Evolutionary conservation across 2,113 vertebrate genomes (phyloP).

Genomic region (Gymnocephalus cernua): DNA sequence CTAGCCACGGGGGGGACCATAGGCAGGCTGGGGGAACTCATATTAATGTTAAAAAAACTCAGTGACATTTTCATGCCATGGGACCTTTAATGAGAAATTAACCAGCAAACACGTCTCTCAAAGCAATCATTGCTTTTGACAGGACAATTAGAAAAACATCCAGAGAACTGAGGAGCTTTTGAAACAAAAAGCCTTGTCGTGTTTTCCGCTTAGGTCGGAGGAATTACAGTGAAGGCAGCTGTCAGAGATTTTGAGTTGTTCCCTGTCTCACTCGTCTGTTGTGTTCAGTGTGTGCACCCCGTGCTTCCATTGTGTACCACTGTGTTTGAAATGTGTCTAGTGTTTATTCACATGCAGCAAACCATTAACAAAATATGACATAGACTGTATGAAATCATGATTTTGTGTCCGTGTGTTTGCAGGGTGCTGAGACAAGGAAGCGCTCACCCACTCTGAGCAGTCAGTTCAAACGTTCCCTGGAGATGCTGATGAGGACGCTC

Average conservation of each 20-base stretch:
- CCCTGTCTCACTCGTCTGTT: not conserved
- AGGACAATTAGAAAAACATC: not conserved
- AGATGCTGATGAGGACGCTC: conserved; percentile 97
- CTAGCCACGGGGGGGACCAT: too few relatives aligned
- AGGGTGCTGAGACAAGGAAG: conserved; percentile 98
- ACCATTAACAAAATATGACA: too few relatives aligned
- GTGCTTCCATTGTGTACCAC: not conserved
- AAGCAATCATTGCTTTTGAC: not conserved
- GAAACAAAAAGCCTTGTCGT: not conserved
- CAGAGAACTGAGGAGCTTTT: not conserved
- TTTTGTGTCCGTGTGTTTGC: conserved; percentile 46
- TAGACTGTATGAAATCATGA: too few relatives aligned
- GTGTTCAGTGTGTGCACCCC: not conserved
- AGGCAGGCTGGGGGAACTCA: too few relatives aligned
- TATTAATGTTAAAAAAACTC: too few relatives aligned
- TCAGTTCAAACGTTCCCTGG: conserved; percentile 98
- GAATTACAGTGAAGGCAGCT: not conserved
- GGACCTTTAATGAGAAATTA: not conserved
- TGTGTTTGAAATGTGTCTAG: not conserved
- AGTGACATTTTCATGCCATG: too few relatives aligned
- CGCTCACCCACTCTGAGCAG: conserved; percentile 98
- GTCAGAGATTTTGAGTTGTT: conserved; percentile 32
- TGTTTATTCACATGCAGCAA: not conserved
- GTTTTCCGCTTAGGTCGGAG: not conserved
- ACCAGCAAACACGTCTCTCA: conserved; percentile 2